A percentile compares a stretch with the other conserved stretches of the same genome.
These are phyloP conservation scores for Gerosis bhagava DNA, from an alignment of 2,888 invertebrate genomes.

Conservation along the genomic window DNA sequence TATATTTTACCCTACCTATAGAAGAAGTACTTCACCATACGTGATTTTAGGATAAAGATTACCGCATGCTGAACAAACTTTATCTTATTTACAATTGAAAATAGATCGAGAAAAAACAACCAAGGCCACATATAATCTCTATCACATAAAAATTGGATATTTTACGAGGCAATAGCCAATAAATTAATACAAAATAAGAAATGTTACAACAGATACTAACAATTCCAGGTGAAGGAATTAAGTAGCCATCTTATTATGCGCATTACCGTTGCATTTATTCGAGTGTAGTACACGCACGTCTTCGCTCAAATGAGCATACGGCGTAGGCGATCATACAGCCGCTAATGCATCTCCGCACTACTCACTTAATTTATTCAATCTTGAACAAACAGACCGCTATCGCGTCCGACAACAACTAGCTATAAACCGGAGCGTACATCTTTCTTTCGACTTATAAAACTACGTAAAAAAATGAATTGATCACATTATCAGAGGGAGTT, in stretches of 20 bases:
- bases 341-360: conserved; percentile 66
- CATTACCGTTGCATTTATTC: conserved; percentile 69
- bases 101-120: conserved; percentile 56
- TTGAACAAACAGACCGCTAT: conserved; percentile 62
- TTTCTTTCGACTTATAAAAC: conserved; percentile 48
- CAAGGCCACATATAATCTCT: conserved; percentile 69
- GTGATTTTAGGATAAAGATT: conserved; percentile 58
- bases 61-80: conserved; percentile 57
- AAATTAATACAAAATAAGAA: conserved; percentile 52
- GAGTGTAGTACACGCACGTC: conserved; percentile 63
- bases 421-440: conserved; percentile 26
- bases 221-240: conserved; percentile 59
- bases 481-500: conserved; percentile 64
- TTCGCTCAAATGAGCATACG: conserved; percentile 77
- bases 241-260: conserved; percentile 65
- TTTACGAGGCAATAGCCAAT: conserved; percentile 73
- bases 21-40: conserved; percentile 52
- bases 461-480: conserved; percentile 56
- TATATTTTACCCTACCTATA: conserved; percentile 28
- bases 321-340: conserved; percentile 66
- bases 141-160: conserved; percentile 71
- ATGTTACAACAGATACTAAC: conserved; percentile 56
- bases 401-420: conserved; percentile 37
- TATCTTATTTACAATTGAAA: conserved; percentile 77
- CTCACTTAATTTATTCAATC: conserved; percentile 62